Conservation (phyloP, 2,797 vertebrate species). For the Pipistrellus kuhlii region DNA sequence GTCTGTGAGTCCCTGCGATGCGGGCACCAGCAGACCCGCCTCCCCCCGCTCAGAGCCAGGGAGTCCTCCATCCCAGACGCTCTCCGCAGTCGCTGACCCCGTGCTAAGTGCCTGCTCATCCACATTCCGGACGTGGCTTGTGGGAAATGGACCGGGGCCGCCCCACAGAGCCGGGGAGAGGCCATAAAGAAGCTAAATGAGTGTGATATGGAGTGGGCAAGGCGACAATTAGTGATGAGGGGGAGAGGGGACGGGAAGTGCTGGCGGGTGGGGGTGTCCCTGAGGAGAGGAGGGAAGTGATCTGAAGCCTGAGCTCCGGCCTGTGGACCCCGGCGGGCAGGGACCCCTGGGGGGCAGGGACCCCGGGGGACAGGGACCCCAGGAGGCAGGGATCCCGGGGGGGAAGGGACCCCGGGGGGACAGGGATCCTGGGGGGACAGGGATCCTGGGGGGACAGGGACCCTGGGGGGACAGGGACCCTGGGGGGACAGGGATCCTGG, state of each 20-base stretch:
- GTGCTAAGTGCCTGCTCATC: not conserved
- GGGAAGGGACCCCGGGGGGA: no score
- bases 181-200: not conserved
- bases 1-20: rapidly evolving
- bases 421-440: no score
- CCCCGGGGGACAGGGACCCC: no score
- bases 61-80: not conserved
- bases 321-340: no score
- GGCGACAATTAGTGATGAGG: not conserved
- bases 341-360: no score
- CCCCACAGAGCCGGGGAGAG: not conserved
- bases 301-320: not conserved
- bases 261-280: rapidly evolving
- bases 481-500: no score
- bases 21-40: not conserved
- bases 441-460: no score
- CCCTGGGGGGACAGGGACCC: no score
- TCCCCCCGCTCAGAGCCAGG: not conserved
- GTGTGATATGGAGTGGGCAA: not conserved
- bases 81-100: not conserved
- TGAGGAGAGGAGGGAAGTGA: not conserved
- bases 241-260: rapidly evolving
- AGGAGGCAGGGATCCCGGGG: no score
- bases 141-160: not conserved
- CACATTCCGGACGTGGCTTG: not conserved